A percentile compares a stretch with the other conserved stretches of the same genome.
phyloP scores from a whole-genome alignment of 2,888 invertebrate species.

The Polydrusus pterygomalis region DNA sequence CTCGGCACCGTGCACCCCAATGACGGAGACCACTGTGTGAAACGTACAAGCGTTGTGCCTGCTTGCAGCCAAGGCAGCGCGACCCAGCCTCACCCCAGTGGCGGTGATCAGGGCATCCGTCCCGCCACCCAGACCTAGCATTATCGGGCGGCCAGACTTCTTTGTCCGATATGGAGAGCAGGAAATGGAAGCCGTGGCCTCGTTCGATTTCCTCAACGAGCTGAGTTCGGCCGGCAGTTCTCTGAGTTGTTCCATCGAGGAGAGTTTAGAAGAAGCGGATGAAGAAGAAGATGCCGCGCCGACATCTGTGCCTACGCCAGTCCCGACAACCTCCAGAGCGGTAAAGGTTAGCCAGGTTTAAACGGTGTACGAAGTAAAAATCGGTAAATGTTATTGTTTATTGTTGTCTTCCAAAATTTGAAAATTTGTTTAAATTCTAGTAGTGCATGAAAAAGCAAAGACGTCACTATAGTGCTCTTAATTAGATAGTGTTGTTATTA shows the following conservation, averaged over 20 bases:
- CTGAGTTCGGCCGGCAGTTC: slow-evolving; percentile 70
- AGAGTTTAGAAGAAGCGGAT: slow-evolving; percentile 58
- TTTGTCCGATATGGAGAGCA: slow-evolving; percentile 86
- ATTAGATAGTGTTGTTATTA: no score
- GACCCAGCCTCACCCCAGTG: slow-evolving; percentile 71
- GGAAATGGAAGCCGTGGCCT: slow-evolving; percentile 85
- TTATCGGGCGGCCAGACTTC: slow-evolving; percentile 85
- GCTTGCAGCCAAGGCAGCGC: slow-evolving; percentile 77
- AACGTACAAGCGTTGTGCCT: slow-evolving; percentile 57
- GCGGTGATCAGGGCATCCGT: slow-evolving; percentile 75
- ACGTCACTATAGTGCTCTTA: no score
- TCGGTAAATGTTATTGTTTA: background rate
- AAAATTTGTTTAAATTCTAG: no score
- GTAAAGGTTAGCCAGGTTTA: slow-evolving; percentile 60
- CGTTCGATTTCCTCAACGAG: slow-evolving; percentile 87
- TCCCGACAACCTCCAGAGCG: slow-evolving; percentile 48
- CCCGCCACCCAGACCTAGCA: slow-evolving; percentile 78
- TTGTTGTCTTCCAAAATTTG: background rate
- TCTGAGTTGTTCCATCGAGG: slow-evolving; percentile 65
- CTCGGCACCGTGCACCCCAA: slow-evolving; percentile 72
- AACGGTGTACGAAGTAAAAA: background rate
- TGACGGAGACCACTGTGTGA: slow-evolving; percentile 72
- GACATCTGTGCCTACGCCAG: background rate
- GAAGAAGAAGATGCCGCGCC: slow-evolving; percentile 32
- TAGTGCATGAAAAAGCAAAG: no score